These are phyloP conservation scores for Artemia franciscana DNA, from an alignment of 1,140 invertebrate genomes.

Conservation along the genomic window DNA sequence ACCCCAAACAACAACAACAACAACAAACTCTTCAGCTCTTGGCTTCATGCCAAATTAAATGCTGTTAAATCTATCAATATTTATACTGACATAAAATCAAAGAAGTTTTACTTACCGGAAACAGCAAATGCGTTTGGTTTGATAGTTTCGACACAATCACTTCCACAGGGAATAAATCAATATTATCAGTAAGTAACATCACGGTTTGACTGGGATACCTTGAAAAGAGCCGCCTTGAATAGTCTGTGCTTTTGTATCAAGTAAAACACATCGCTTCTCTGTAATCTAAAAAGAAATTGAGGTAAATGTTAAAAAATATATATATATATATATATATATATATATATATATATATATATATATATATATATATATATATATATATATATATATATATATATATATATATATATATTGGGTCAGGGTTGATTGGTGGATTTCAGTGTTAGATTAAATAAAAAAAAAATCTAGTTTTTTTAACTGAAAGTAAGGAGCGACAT, in stretches of 20 bases:
- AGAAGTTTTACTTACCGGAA: conserved; percentile 27
- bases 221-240: conserved; percentile 55
- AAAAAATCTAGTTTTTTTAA: too few relatives aligned
- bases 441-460: too few relatives aligned
- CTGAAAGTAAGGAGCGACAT: too few relatives aligned
- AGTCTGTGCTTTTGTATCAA: conserved; percentile 62
- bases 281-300: conserved; percentile 28
- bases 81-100: background rate
- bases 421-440: too few relatives aligned
- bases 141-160: conserved; percentile 57
- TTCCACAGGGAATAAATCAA: conserved; percentile 45
- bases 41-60: background rate
- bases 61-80: background rate
- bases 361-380: too few relatives aligned
- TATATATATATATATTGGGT: too few relatives aligned
- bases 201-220: conserved; percentile 62
- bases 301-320: conserved; percentile 10
- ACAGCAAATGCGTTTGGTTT: conserved; percentile 46
- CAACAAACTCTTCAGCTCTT: background rate
- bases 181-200: conserved; percentile 54
- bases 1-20: too few relatives aligned
- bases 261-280: conserved; percentile 55
- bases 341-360: too few relatives aligned
- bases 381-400: too few relatives aligned
- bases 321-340: too few relatives aligned